Evolutionary conservation across 2,888 invertebrate genomes (phyloP), one percentile per base, ranked within the genome.

Genomic region (Ectropis crepuscularia): DNA sequence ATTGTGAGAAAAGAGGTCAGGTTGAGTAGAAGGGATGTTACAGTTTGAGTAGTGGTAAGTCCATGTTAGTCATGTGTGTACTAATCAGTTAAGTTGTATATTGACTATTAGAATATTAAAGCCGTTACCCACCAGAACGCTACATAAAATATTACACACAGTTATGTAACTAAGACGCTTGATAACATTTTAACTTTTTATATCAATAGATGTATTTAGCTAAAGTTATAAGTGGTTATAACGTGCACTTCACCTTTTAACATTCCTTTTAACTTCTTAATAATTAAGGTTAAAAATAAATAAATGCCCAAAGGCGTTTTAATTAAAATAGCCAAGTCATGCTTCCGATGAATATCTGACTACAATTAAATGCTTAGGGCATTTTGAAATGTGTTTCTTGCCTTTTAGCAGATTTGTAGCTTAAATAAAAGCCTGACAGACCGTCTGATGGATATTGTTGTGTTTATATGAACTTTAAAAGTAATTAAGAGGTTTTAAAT

Each of bases 281-380:
- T 72, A 80, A 81, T 80, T 80, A 76, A 76, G 72, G 67, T 60
- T 72, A 64, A 59, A 69, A 68, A 67, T 71, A 60, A 70, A 63
- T 57, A 67, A 64, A 71, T 46, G 49, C 39, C 53, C 38, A 46
- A 5, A 61, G 67, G 51, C 59, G 69, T 64, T 50, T 88, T 87
- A 82, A 87, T 86, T 81, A 80, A 82, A 88, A 88, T 81, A 79
- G 87, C 83, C 74, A 76, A 90, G 88, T 91, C 90, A 91, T 87
- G 42, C 79, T 69, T 69, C 38, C 70, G 84, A 85, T 84, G 77
- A 73, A 75, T 85, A 86, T 86, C 85, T 79, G 50, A 69, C 78
- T 62, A 81, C 87, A 86, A 87, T 89, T 88, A 89, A 87, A 74
- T 75, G 75, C 69, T 70, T 70, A 75, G 67, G 70, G 77, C 81